Percentiles rank a stretch among this genome's conserved stretches.
Conservation (phyloP, 2,113 vertebrate genomes). For the Podilymbus podiceps region DNA sequence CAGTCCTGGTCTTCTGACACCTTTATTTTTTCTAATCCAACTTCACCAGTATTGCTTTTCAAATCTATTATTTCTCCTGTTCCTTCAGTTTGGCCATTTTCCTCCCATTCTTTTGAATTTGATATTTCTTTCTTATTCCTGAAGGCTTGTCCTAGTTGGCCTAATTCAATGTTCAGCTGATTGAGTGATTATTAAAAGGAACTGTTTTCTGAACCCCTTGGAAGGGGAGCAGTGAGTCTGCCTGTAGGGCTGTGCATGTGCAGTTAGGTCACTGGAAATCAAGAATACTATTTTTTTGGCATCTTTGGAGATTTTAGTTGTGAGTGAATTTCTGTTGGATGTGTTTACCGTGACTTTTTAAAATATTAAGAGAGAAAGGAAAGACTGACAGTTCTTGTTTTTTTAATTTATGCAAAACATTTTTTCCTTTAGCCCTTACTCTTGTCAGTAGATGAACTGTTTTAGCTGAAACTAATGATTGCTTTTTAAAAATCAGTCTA, state of each 20-base stretch:
- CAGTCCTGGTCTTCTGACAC: neutral
- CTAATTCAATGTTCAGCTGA: neutral
- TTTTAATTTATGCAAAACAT: neutral
- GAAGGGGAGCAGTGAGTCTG: neutral
- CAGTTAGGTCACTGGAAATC: neutral
- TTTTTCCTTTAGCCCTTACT: neutral
- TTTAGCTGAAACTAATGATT: neutral
- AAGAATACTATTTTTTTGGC: neutral
- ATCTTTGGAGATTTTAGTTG: neutral
- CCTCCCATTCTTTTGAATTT: neutral
- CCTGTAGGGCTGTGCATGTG: neutral
- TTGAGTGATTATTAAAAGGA: neutral
- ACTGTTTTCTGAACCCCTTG: neutral
- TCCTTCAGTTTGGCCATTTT: neutral
- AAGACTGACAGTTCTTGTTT: neutral
- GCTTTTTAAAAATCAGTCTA: neutral
- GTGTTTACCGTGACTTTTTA: neutral
- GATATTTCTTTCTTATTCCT: neutral
- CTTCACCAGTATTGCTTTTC: neutral
- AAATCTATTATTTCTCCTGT: neutral
- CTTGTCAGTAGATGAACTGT: neutral
- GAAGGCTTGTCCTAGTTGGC: neutral
- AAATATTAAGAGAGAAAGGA: neutral
- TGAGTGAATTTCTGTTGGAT: neutral
- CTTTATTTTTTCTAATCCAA: neutral